phyloP scores from a whole-genome alignment of 2,888 invertebrate species.

The Sesia bembeciformis region DNA sequence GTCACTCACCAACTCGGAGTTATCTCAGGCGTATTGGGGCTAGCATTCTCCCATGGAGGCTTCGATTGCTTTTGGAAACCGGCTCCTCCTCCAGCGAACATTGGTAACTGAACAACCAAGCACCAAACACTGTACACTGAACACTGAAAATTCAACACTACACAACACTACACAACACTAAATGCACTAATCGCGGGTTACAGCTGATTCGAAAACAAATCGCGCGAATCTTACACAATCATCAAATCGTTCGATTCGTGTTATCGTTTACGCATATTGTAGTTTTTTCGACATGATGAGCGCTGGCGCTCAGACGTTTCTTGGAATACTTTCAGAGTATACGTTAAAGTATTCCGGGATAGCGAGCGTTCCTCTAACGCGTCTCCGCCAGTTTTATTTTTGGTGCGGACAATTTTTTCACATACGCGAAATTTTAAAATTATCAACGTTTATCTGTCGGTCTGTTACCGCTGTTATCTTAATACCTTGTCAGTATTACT shows the following conservation, averaged over 20 bases:
- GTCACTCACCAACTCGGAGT: conserved; percentile 42
- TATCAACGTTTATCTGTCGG: conserved; percentile 17
- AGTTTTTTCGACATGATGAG: conserved; percentile 6
- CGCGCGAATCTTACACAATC: not conserved
- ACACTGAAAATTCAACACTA: conserved; percentile 5
- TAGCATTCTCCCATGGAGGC: conserved; percentile 53
- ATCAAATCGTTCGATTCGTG: not conserved
- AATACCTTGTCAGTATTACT: not conserved
- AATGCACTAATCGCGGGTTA: not conserved
- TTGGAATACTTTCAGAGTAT: conserved; percentile 30
- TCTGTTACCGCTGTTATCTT: conserved; percentile 15
- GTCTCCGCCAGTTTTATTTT: conserved; percentile 37
- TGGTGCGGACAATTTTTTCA: conserved; percentile 26
- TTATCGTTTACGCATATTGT: not conserved
- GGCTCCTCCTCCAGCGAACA: conserved; percentile 63
- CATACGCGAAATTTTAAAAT: conserved; percentile 31
- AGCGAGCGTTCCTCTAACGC: conserved; percentile 17
- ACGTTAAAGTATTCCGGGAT: conserved; percentile 28
- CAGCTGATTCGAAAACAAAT: not conserved
- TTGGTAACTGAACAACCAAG: conserved; percentile 19
- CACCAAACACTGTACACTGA: conserved; percentile 9
- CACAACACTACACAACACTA: not conserved
- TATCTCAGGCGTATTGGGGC: conserved; percentile 26
- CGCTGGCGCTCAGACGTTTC: conserved; percentile 15
- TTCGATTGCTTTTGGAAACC: conserved; percentile 62